Conservation (phyloP, 53 echinoderm and acorn worm genomes). For the Paracentrotus lividus region DNA sequence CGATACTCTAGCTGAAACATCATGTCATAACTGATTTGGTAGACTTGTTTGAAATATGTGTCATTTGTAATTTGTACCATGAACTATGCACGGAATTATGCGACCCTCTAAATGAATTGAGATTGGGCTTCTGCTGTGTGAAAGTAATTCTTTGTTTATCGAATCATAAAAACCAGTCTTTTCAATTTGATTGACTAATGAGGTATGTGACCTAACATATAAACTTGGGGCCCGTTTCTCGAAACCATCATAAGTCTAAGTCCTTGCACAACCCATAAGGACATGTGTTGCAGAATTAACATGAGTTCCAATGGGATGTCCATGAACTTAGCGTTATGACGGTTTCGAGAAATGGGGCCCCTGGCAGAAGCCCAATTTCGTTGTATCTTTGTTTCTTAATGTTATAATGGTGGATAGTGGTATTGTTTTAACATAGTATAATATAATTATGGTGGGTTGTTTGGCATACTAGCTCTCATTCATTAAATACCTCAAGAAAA, state of each 20-base stretch:
- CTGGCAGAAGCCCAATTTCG: background rate
- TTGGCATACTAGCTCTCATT: background rate
- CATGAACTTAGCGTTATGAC: too few species aligned
- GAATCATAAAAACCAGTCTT: too few species aligned
- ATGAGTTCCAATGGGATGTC: too few species aligned
- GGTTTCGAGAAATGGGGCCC: too few species aligned
- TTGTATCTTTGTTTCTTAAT: background rate
- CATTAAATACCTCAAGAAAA: background rate
- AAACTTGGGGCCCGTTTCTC: too few species aligned
- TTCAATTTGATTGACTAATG: too few species aligned
- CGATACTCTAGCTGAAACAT: background rate
- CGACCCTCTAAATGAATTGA: slow-evolving; percentile 1
- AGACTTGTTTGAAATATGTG: slow-evolving; percentile 39
- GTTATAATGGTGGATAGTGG: background rate
- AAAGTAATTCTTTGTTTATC: background rate
- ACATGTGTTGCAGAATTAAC: too few species aligned
- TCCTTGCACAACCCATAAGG: too few species aligned
- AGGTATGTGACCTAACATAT: too few species aligned
- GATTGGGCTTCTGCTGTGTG: background rate
- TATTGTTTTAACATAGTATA: background rate
- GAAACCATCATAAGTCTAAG: too few species aligned
- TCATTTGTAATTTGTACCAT: slow-evolving; percentile 52
- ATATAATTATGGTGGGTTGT: slow-evolving; percentile 2
- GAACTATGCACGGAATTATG: slow-evolving; percentile 49
- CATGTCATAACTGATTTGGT: slow-evolving; percentile 8